Evolutionary conservation across 1,140 invertebrate genomes (phyloP).

Genomic region (Propsilocerus akamusi): DNA sequence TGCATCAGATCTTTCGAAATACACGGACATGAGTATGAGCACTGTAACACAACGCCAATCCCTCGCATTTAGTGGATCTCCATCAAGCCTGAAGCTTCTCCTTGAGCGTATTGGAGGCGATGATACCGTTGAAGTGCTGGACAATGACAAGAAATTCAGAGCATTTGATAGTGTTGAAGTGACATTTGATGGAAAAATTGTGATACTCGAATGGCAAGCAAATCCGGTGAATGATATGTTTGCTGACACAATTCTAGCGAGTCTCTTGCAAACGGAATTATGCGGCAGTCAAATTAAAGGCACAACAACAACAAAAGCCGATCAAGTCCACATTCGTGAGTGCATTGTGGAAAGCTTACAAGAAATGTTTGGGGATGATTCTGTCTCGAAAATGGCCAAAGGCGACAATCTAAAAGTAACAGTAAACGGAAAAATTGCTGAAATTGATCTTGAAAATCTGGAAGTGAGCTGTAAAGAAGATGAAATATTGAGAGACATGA

Average conservation of each 20-base stretch:
- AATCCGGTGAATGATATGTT: constrained; percentile 96
- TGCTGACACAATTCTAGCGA: constrained; percentile 83
- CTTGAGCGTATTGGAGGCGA: constrained; percentile 57
- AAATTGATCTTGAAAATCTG: constrained; percentile 67
- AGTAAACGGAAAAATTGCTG: constrained; percentile 67
- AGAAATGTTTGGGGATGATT: constrained; percentile 88
- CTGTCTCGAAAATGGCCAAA: constrained; percentile 87
- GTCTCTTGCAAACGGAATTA: constrained; percentile 55
- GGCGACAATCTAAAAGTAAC: constrained; percentile 73
- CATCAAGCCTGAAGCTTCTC: constrained; percentile 63
- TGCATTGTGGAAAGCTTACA: constrained; percentile 83
- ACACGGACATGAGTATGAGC: constrained; percentile 89
- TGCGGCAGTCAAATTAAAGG: constrained; percentile 38
- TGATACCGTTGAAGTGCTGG: constrained; percentile 55
- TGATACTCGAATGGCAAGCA: constrained; percentile 82
- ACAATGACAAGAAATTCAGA: constrained; percentile 48
- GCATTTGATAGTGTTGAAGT: constrained; percentile 66
- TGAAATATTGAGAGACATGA: constrained; percentile 61
- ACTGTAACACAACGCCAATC: constrained; percentile 82
- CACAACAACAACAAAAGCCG: constrained; percentile 43
- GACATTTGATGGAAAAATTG: constrained; percentile 62
- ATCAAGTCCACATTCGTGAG: constrained; percentile 79
- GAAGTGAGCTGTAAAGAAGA: constrained; percentile 69
- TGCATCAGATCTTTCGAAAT: constrained; percentile 79
- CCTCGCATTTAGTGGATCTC: constrained; percentile 64